These are phyloP conservation scores for Kryptolebias ocellatus DNA, from an alignment of 2,797 vertebrate species.

Conservation along the genomic window DNA sequence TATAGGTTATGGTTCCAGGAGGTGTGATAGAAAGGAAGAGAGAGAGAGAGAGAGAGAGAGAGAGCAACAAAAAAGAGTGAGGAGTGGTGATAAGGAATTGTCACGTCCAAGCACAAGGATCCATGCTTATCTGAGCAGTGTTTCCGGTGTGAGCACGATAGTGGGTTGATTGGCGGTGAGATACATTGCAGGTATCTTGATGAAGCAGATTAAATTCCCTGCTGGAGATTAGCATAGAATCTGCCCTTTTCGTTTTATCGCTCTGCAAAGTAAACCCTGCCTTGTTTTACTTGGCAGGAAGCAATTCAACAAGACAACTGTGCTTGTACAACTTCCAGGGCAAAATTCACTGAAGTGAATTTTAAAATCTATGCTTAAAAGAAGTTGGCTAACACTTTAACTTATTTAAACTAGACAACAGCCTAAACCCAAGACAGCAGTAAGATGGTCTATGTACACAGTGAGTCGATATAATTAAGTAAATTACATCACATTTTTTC, in stretches of 20 bases:
- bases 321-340: not conserved
- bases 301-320: constrained; percentile 3
- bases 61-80: constrained; percentile 5
- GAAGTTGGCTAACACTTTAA: not conserved
- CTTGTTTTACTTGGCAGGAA: constrained; percentile 60
- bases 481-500: no score
- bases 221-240: constrained; percentile 62
- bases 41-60: not conserved
- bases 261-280: constrained; percentile 45
- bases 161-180: constrained; percentile 55
- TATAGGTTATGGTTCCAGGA: constrained; percentile 42
- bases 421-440: not conserved
- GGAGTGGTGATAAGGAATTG: constrained; percentile 56
- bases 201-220: constrained; percentile 65
- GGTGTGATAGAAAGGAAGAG: constrained; percentile 2
- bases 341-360: not conserved
- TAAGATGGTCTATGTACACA: not conserved
- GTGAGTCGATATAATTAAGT: no score
- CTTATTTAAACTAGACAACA: not conserved
- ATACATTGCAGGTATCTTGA: constrained; percentile 72
- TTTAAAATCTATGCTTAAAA: not conserved
- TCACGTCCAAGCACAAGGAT: constrained; percentile 43
- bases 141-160: constrained; percentile 56
- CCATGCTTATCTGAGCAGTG: constrained; percentile 33
- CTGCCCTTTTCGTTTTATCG: constrained; percentile 67